phyloP scores from a whole-genome alignment of 2,888 invertebrate species.

The Ptychoptera albimana region DNA sequence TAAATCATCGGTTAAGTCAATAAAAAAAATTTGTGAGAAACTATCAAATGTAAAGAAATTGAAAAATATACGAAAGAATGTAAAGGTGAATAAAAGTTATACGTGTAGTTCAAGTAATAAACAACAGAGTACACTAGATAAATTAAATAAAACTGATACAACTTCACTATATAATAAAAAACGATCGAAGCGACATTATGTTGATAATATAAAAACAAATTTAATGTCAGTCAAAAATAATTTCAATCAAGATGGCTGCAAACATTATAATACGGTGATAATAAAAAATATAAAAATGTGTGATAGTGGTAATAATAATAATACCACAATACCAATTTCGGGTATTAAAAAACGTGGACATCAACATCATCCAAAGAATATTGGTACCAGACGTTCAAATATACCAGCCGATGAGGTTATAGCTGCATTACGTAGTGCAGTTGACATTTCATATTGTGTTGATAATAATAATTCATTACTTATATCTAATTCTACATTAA shows the following conservation, averaged over 20 bases:
- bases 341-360: conserved; percentile 44
- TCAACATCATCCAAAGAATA: conserved; percentile 58
- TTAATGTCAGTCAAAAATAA: not conserved
- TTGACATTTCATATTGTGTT: conserved; percentile 4
- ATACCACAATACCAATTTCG: conserved; percentile 17
- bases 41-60: too few species aligned
- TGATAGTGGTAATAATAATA: conserved; percentile 12
- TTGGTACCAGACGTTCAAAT: conserved; percentile 38
- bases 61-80: too few species aligned
- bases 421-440: conserved; percentile 25
- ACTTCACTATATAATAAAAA: too few species aligned
- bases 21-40: too few species aligned
- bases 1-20: too few species aligned
- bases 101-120: too few species aligned
- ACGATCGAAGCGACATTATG: too few species aligned
- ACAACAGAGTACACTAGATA: too few species aligned
- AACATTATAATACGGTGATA: not conserved
- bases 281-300: conserved; percentile 2
- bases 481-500: not conserved
- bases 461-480: not conserved
- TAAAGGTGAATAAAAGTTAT: too few species aligned
- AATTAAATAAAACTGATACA: too few species aligned
- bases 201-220: conserved; percentile 1
- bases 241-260: conserved; percentile 2
- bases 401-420: conserved; percentile 33